Evolutionary conservation across 1,140 invertebrate species (phyloP), one percentile per base, ranked within the genome.

Genomic region (Habropoda laboriosa): DNA sequence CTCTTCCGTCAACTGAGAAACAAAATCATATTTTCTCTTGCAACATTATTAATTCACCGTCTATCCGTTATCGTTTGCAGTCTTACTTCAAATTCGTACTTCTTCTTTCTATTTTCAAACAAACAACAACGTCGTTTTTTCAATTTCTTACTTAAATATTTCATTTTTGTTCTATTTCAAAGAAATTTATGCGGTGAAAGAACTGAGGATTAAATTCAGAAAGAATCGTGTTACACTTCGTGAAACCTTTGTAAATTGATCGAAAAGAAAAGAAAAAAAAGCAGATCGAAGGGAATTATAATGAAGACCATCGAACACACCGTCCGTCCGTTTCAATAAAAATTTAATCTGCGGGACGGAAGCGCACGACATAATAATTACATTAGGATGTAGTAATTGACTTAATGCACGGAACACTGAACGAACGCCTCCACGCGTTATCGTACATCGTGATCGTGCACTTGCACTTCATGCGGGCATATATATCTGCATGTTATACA

Each of bases 1-100:
- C 70, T 96, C 95, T 84, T 95, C 93, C n/a, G 95, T 94, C 68
- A 97, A 83, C 96, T 96, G 86, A 72, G 77, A 32, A 63, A 35
- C 60, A 72, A 82, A 16, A 78, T 68, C n/a, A n/a, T n/a, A n/a
- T n/a, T n/a, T 51, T 49, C 24, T 0, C 18, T 30, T 6, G 16
- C 27, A 35, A 66, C 32, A 49, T 47, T 47, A 32, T 66, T 27
- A 2, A 47, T 47, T 47, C 12, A 47, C 45, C 18, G 12, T 47
- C 45, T n/a, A n/a, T n/a, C 8, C n/a, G 12, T 7, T 38, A 5
- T 16, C 24, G 16, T 24, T 30, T 30, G 10, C 18, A 4, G 8
- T 64, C 13, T 64, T 10, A 18, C 18, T 27, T 64, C 10, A 27
- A 40, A 61, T 27, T 27, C 24, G 12, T 68, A 16, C 6, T 24